phyloP scores from a whole-genome alignment of 2,797 vertebrate species.

The Siniperca undulata region DNA sequence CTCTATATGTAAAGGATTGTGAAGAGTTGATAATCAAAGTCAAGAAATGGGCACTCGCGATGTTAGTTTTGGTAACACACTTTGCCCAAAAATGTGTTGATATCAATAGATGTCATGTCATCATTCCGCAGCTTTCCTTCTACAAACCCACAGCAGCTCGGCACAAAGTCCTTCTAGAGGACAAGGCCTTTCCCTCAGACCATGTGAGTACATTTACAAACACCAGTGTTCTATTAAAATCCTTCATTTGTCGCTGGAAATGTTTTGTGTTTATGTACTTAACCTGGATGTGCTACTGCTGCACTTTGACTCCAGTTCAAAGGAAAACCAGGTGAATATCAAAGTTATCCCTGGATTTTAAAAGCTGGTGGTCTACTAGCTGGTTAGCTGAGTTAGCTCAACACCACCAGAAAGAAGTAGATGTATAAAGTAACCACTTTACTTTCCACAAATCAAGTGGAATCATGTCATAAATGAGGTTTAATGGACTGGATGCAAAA shows the following conservation, averaged over 20 bases:
- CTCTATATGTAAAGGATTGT: not conserved
- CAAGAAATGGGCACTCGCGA: no score
- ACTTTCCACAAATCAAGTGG: no score
- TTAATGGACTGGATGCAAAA: not conserved
- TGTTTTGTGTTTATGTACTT: not conserved
- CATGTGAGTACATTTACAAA: slow-evolving; percentile 86
- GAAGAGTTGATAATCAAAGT: no score
- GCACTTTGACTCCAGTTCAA: not conserved
- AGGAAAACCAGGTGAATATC: not conserved
- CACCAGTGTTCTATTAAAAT: not conserved
- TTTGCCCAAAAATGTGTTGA: not conserved
- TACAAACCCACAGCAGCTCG: slow-evolving; percentile 92
- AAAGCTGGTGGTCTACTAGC: not conserved
- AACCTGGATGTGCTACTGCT: not conserved
- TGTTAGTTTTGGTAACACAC: no score
- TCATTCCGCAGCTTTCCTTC: slow-evolving; percentile 90
- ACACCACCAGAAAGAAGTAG: not conserved
- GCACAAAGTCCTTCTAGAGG: slow-evolving; percentile 94
- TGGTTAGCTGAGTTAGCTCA: not conserved
- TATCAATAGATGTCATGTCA: not conserved
- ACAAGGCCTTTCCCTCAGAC: slow-evolving; percentile 95
- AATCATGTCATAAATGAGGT: no score
- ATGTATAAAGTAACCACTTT: no score
- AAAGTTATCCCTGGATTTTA: no score
- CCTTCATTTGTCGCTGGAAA: not conserved